Conservation (phyloP, 2,888 invertebrate genomes). For the Lymantria dispar region DNA sequence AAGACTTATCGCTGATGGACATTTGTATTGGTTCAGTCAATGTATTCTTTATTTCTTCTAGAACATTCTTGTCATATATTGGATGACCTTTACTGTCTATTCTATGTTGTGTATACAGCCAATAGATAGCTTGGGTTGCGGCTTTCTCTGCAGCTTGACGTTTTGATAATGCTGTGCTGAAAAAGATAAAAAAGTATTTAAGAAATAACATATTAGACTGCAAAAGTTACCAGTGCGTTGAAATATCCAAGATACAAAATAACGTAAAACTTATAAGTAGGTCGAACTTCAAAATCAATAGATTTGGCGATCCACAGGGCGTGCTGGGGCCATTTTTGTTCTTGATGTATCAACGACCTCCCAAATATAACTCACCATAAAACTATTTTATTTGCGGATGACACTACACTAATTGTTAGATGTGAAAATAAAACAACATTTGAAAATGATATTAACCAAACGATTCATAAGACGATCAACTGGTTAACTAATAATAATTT, state of each 20-base stretch:
- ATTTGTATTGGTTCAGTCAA: constrained; percentile 53
- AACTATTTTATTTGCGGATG: no score
- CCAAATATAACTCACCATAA: no score
- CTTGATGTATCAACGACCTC: no score
- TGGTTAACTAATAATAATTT: no score
- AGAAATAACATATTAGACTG: not conserved
- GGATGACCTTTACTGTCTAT: constrained; percentile 76
- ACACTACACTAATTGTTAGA: no score
- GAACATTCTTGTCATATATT: constrained; percentile 61
- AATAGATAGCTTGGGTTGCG: constrained; percentile 78
- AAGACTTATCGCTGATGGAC: constrained; percentile 51
- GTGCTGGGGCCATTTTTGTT: no score
- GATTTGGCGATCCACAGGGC: no score
- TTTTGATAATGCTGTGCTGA: constrained; percentile 75
- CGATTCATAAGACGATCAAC: no score
- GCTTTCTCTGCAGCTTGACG: constrained; percentile 77
- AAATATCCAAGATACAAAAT: not conserved
- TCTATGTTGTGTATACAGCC: constrained; percentile 71
- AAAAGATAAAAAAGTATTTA: constrained; percentile 13
- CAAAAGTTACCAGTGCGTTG: not conserved
- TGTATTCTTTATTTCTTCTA: constrained; percentile 51
- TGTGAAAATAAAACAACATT: no score
- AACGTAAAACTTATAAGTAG: not conserved
- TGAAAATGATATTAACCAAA: no score
- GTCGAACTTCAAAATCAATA: no score